A percentile compares a stretch with the other conserved stretches of the same genome.
phyloP scores from a whole-genome alignment of 2,888 invertebrate species.

The Rhodophaea formosa region DNA sequence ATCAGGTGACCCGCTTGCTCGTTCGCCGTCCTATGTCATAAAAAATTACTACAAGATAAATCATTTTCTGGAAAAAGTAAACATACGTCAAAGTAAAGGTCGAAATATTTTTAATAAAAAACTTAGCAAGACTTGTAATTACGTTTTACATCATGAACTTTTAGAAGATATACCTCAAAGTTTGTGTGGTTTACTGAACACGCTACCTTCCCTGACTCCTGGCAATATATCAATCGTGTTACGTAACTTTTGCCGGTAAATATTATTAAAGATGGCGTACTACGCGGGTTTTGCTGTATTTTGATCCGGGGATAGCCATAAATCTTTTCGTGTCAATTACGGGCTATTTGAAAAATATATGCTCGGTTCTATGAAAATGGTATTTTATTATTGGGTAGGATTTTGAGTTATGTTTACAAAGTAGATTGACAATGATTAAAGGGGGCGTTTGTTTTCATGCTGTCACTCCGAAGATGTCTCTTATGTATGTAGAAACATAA shows the following conservation, averaged over 20 bases:
- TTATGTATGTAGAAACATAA: too few relatives aligned
- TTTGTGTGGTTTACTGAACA: background rate
- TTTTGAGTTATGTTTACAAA: too few relatives aligned
- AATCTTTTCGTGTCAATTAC: slow-evolving; percentile 6
- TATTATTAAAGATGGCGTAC: slow-evolving; percentile 6
- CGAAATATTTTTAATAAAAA: too few relatives aligned
- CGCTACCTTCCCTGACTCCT: slow-evolving; percentile 13
- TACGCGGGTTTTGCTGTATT: slow-evolving; percentile 3
- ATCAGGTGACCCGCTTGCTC: too few relatives aligned
- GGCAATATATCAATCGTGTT: slow-evolving; percentile 13
- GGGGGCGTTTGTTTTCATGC: too few relatives aligned
- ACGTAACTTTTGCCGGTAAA: slow-evolving; percentile 13
- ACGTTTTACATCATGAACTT: background rate
- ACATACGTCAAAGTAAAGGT: too few relatives aligned
- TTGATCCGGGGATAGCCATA: slow-evolving; percentile 8
- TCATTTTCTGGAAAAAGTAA: too few relatives aligned
- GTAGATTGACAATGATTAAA: too few relatives aligned
- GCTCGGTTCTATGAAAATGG: background rate
- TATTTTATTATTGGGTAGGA: background rate
- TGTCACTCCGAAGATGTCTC: too few relatives aligned
- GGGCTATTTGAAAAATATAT: background rate
- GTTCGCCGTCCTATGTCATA: too few relatives aligned
- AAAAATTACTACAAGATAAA: too few relatives aligned
- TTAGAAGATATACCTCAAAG: background rate
- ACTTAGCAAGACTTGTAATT: too few relatives aligned